Conservation (phyloP, 2,888 invertebrate genomes). For the Syritta pipiens region DNA sequence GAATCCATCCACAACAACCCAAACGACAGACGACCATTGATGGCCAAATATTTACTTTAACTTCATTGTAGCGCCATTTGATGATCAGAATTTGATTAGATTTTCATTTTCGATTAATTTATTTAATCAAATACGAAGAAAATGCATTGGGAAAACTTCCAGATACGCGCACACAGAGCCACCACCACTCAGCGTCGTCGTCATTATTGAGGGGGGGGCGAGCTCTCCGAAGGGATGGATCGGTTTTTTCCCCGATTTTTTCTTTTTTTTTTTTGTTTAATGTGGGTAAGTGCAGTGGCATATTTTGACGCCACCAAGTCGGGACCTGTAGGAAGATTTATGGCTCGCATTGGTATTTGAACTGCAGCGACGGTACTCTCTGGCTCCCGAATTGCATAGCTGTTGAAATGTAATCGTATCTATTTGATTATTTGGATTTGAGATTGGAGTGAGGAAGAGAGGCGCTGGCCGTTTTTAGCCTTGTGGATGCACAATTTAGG, state of each 20-base stretch:
- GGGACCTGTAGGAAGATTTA: conserved; percentile 64
- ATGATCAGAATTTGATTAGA: conserved; percentile 69
- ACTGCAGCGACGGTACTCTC: conserved; percentile 7
- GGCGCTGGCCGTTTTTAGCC: too few species aligned
- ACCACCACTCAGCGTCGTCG: too few species aligned
- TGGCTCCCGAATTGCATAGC: conserved; percentile 37
- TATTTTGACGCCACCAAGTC: conserved; percentile 68
- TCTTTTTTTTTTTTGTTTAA: conserved; percentile 65
- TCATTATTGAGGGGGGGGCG: background rate
- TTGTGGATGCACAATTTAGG: conserved; percentile 44
- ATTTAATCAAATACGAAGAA: conserved; percentile 34
- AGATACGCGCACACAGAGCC: too few species aligned
- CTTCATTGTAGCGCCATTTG: conserved; percentile 69
- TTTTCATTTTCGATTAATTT: conserved; percentile 63
- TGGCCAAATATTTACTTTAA: conserved; percentile 62
- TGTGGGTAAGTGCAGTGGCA: conserved; percentile 63
- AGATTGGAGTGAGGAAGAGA: conserved; percentile 15
- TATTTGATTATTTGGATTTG: conserved; percentile 42
- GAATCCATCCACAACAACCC: background rate
- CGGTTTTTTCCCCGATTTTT: too few species aligned
- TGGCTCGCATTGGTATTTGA: conserved; percentile 39
- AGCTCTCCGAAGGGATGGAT: background rate
- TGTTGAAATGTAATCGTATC: conserved; percentile 53
- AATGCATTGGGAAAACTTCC: conserved; percentile 42
- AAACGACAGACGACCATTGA: conserved; percentile 13